phyloP scores from a whole-genome alignment of 2,113 vertebrate species.

The Phoxinus phoxinus region DNA sequence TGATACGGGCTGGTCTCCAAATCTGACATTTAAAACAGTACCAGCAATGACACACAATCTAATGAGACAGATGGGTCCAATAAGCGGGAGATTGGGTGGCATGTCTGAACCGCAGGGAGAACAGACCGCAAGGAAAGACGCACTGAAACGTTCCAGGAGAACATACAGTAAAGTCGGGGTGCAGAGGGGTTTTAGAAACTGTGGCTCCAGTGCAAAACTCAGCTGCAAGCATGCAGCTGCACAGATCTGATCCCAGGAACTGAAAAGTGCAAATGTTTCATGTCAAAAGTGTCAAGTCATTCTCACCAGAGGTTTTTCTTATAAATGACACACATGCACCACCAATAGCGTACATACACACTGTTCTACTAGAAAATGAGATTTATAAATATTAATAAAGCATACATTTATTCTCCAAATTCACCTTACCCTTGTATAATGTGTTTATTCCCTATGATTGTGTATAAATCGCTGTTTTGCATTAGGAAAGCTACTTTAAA shows the following conservation, averaged over 20 bases:
- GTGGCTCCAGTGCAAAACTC: conserved; percentile 26
- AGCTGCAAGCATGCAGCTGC: conserved; percentile 69
- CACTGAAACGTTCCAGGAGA: conserved; percentile 13
- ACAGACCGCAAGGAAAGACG: background rate
- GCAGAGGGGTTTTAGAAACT: conserved; percentile 9
- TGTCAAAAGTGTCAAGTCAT: conserved; percentile 66
- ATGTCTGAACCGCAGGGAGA: conserved; percentile 36
- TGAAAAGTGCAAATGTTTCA: conserved; percentile 60
- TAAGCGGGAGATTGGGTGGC: conserved; percentile 35
- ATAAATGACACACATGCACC: background rate
- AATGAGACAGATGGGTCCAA: conserved; percentile 30
- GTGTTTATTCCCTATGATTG: background rate
- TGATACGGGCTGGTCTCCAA: conserved; percentile 28
- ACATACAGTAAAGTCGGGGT: background rate
- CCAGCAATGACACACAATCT: conserved; percentile 28
- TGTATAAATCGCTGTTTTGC: background rate
- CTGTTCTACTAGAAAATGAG: background rate
- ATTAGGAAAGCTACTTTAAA: too few relatives aligned
- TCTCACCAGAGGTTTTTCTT: conserved; percentile 53
- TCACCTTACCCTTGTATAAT: background rate
- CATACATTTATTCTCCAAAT: background rate
- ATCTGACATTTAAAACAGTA: conserved; percentile 40
- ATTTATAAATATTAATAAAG: background rate
- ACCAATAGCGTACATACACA: background rate
- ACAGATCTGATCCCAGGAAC: conserved; percentile 62